These are phyloP conservation scores for Guaruba guarouba DNA, from an alignment of 2,113 vertebrate species.

Conservation along the genomic window DNA sequence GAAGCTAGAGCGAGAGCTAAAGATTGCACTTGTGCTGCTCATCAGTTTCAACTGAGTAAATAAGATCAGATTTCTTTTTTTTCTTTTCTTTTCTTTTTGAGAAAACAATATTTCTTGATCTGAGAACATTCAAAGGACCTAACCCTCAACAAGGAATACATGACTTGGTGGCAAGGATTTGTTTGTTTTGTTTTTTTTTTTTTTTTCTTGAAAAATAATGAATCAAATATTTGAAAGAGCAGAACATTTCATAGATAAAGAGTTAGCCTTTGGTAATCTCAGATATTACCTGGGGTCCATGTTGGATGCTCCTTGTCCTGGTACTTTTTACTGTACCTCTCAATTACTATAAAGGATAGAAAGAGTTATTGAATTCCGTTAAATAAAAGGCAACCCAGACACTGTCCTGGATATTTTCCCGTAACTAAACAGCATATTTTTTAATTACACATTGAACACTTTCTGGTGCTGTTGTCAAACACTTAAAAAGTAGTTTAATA, in stretches of 20 bases:
- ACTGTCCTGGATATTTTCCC: background rate
- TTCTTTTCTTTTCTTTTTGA: no score
- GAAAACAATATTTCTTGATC: background rate
- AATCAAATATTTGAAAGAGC: background rate
- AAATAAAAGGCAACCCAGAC: background rate
- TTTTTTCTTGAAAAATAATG: background rate
- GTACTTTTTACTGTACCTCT: constrained; percentile 86
- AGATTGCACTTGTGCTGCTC: background rate
- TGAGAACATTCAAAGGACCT: background rate
- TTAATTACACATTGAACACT: background rate
- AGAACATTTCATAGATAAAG: background rate
- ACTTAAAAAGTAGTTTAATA: background rate
- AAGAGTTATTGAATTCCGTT: background rate
- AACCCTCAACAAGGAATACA: background rate
- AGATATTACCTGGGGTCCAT: constrained; percentile 84
- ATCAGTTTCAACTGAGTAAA: background rate
- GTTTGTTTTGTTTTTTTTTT: background rate
- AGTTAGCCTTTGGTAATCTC: background rate
- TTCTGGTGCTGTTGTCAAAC: background rate
- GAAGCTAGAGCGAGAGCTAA: background rate
- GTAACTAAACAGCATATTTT: background rate
- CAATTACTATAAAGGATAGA: constrained; percentile 74
- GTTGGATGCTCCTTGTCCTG: constrained; percentile 57
- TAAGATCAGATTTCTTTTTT: background rate
- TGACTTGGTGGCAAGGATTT: background rate